phyloP scores from a whole-genome alignment of 2,888 invertebrate genomes.

The Hyalella azteca region DNA sequence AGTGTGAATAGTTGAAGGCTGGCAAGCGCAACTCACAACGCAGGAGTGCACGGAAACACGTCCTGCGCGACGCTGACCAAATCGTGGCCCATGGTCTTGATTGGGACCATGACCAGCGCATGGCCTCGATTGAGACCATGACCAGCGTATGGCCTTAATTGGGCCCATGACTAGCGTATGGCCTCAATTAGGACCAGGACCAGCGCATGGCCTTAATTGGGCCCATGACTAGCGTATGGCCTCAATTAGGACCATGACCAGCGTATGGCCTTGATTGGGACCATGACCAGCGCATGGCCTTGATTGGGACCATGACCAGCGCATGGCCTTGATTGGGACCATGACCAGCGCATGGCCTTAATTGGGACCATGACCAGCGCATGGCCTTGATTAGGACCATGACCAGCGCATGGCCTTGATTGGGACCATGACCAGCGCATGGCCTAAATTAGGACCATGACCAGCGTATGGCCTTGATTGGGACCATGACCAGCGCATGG shows the following conservation, averaged over 20 bases:
- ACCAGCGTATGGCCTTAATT: background rate
- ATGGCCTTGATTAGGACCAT: background rate
- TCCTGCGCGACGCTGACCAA: background rate
- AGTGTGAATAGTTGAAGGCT: too few species aligned
- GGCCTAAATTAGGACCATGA: background rate
- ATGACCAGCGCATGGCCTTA: background rate
- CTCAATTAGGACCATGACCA: background rate
- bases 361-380: background rate
- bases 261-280: background rate
- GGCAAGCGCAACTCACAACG: too few species aligned
- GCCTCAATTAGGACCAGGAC: background rate
- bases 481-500: background rate
- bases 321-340: background rate
- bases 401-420: background rate
- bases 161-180: background rate
- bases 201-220: too few species aligned
- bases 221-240: background rate
- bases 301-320: too few species aligned
- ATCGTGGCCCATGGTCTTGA: background rate
- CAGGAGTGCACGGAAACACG: background rate
- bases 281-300: background rate
- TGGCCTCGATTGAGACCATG: background rate
- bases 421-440: background rate
- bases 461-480: background rate
- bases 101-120: background rate